Evolutionary conservation across 2,113 vertebrate genomes (phyloP).

Genomic region (Cyphomyrus plagiostoma): DNA sequence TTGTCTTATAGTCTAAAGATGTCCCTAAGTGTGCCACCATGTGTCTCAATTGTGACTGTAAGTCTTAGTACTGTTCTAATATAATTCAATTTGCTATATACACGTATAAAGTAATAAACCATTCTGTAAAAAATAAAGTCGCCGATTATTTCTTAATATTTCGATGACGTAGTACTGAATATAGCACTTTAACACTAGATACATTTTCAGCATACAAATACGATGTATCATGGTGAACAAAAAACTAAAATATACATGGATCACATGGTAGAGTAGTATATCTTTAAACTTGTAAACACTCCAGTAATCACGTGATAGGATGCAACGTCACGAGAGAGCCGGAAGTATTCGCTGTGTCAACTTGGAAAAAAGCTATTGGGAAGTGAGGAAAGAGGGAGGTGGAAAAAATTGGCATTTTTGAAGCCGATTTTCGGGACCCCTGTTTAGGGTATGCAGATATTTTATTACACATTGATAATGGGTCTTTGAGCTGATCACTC

Average conservation of each 20-base stretch:
- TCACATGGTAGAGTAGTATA: background rate
- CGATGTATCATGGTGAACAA: background rate
- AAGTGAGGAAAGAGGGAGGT: constrained; percentile 17
- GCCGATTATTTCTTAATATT: background rate
- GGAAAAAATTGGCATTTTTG: constrained; percentile 7
- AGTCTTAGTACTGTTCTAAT: background rate
- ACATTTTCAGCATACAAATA: background rate
- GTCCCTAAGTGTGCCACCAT: background rate
- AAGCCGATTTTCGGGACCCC: background rate
- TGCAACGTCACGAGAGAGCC: background rate
- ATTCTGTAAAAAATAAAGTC: background rate
- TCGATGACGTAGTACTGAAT: background rate
- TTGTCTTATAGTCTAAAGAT: background rate
- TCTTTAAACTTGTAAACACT: background rate
- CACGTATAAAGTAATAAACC: background rate
- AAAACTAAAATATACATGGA: background rate
- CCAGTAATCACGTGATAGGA: constrained; percentile 2
- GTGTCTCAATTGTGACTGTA: background rate
- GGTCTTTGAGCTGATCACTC: background rate
- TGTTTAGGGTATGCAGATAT: constrained; percentile 17
- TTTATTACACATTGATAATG: background rate
- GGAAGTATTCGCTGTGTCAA: constrained; percentile 12
- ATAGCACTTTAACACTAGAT: background rate
- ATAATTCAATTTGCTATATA: background rate
- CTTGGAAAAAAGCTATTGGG: constrained; percentile 11